Evolutionary conservation across 2,113 vertebrate genomes (phyloP).

Genomic region (Halichoerus grypus): DNA sequence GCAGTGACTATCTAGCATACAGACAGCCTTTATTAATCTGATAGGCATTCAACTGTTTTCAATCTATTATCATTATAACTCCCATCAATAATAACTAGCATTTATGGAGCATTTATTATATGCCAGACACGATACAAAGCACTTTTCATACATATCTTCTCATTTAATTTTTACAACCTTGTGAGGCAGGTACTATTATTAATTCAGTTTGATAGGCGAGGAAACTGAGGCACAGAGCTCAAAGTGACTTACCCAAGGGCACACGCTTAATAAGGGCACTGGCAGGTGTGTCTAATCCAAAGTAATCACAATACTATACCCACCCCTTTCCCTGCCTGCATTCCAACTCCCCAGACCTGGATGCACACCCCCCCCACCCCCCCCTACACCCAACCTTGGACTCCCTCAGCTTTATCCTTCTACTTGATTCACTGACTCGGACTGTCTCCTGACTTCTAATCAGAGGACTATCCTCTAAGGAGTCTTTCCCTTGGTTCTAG

Average conservation of each 20-base stretch:
- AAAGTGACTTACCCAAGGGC: not conserved
- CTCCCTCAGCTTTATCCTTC: not conserved
- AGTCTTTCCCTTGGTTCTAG: not conserved
- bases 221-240: slow-evolving; percentile 21
- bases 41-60: slow-evolving; percentile 4
- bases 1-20: not conserved
- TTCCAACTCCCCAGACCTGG: not conserved
- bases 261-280: not conserved
- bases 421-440: not conserved
- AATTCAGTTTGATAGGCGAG: slow-evolving; percentile 6
- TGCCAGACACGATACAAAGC: not conserved
- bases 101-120: not conserved
- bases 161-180: not conserved
- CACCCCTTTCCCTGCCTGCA: not conserved
- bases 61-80: not conserved
- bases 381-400: not conserved
- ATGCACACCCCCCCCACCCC: not conserved
- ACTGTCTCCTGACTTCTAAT: not conserved
- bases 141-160: not conserved
- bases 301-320: not conserved
- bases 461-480: not conserved
- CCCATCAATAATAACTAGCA: not conserved
- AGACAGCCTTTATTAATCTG: not conserved
- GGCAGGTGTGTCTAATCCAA: not conserved
- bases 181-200: not conserved